Conservation (phyloP, 2,113 vertebrate species). For the Phocoena sinus region DNA sequence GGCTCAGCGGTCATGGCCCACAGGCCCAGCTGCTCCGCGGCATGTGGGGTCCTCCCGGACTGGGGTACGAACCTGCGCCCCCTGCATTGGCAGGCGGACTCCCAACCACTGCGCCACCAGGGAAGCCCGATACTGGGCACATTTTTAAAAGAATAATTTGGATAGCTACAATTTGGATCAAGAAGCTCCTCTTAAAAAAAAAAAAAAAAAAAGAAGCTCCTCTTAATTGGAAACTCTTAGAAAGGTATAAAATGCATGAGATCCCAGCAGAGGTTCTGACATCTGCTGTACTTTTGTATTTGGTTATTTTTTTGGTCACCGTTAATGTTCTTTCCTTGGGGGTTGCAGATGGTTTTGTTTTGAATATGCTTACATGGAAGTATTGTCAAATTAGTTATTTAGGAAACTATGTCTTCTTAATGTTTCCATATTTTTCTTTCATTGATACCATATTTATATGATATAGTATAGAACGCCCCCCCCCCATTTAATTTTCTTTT, state of each 20-base stretch:
- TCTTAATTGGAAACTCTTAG: constrained; percentile 7
- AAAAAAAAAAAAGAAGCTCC: background rate
- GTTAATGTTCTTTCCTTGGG: background rate
- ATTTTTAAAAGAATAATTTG: constrained; percentile 22
- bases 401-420: background rate
- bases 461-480: background rate
- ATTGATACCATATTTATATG: background rate
- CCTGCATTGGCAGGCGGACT: too few species aligned
- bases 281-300: background rate
- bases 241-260: background rate
- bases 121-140: background rate
- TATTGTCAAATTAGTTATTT: background rate
- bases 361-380: background rate
- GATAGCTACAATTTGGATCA: background rate
- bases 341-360: background rate
- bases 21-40: too few species aligned
- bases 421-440: constrained; percentile 16
- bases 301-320: background rate
- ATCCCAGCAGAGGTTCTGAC: background rate
- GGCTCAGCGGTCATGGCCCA: too few species aligned
- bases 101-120: too few species aligned
- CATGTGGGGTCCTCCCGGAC: too few species aligned
- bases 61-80: too few species aligned
- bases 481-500: background rate
- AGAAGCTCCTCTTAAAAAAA: background rate